Evolutionary conservation across 1,140 invertebrate genomes (phyloP).

Genomic region (Drosophila navojoa): DNA sequence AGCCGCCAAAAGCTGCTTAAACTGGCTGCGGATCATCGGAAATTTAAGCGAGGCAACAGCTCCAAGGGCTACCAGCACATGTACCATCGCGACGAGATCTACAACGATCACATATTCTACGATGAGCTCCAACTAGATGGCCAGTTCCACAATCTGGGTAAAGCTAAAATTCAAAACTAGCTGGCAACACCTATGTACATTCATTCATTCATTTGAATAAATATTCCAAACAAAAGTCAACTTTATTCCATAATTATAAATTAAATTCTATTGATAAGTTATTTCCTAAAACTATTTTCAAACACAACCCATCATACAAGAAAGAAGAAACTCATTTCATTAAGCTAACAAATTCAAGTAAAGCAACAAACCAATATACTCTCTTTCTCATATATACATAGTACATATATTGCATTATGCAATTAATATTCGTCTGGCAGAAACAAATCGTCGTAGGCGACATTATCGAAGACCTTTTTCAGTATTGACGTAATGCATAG

Average conservation of each 20-base stretch:
- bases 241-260: no score
- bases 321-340: no score
- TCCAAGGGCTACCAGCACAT: constrained; percentile 71
- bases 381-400: no score
- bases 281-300: no score
- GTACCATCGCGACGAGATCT: constrained; percentile 76
- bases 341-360: no score
- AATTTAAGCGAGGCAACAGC: constrained; percentile 57
- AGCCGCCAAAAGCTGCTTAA: constrained; percentile 57
- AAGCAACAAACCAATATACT: no score
- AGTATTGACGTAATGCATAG: constrained; percentile 26
- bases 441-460: constrained; percentile 68
- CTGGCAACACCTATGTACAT: neutral
- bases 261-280: no score
- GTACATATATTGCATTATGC: no score
- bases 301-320: no score
- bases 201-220: no score
- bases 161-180: constrained; percentile 12
- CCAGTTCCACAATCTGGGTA: constrained; percentile 47
- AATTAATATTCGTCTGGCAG: constrained; percentile 23
- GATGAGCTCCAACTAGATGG: constrained; percentile 72
- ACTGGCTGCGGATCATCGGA: constrained; percentile 52
- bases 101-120: constrained; percentile 81
- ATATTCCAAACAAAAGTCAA: no score
- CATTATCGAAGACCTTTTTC: constrained; percentile 44